phyloP scores from a whole-genome alignment of 2,888 invertebrate genomes.

The Caenorhabditis uteleia region DNA sequence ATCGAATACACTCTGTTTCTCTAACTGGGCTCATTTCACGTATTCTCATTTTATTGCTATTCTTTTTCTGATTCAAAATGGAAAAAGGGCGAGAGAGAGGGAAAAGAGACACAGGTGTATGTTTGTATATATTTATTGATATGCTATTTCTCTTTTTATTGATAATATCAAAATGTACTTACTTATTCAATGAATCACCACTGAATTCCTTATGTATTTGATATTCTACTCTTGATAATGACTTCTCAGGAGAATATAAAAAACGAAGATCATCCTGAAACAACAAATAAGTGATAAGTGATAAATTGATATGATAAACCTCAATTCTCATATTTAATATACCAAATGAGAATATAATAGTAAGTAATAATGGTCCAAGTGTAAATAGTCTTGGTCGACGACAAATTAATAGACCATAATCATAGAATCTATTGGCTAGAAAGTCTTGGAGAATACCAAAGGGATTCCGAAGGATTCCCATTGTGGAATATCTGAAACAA shows the following conservation, averaged over 20 bases:
- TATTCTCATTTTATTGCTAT: too few species aligned
- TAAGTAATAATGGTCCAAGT: slow-evolving; percentile 59
- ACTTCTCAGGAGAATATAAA: slow-evolving; percentile 66
- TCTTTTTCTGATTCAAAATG: too few species aligned
- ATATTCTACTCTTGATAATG: slow-evolving; percentile 66
- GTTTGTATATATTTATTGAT: not conserved
- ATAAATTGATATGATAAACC: slow-evolving; percentile 30
- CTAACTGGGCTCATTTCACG: too few species aligned
- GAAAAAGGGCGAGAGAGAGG: too few species aligned
- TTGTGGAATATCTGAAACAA: too few species aligned
- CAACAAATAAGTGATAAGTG: not conserved
- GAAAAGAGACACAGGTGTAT: slow-evolving; percentile 2
- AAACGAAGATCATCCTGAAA: slow-evolving; percentile 68
- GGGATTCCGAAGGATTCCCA: slow-evolving; percentile 52
- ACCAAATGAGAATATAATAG: slow-evolving; percentile 59
- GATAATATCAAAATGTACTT: slow-evolving; percentile 12
- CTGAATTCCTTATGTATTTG: slow-evolving; percentile 66
- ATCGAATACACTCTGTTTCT: too few species aligned
- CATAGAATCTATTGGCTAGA: slow-evolving; percentile 58
- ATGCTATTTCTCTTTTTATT: not conserved
- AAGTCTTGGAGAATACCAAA: slow-evolving; percentile 64
- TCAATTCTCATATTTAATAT: slow-evolving; percentile 59
- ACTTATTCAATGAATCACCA: slow-evolving; percentile 67
- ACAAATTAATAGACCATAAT: slow-evolving; percentile 61
- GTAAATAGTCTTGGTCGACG: slow-evolving; percentile 61